A percentile compares a stretch with the other conserved stretches of the same genome.
Conservation (phyloP, 2,888 invertebrate species). For the Linyphia triangularis region DNA sequence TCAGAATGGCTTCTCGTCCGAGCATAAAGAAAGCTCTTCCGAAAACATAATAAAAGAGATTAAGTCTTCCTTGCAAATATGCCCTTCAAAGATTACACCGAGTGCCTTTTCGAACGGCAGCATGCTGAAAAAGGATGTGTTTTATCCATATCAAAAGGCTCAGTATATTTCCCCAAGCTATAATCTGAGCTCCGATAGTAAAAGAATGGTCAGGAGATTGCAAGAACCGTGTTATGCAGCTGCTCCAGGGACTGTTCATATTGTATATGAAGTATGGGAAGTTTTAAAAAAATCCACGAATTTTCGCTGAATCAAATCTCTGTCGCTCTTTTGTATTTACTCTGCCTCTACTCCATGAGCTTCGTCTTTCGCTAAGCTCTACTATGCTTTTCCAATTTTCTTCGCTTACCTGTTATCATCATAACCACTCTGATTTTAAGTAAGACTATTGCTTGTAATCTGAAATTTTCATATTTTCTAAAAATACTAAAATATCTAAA, state of each 20-base stretch:
- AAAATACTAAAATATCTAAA: not conserved
- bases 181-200: slow-evolving; percentile 75
- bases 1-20: not conserved
- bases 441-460: slow-evolving; percentile 26
- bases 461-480: not conserved
- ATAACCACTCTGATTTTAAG: slow-evolving; percentile 19
- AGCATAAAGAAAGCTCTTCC: not conserved
- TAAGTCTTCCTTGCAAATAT: not conserved
- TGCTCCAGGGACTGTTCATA: slow-evolving; percentile 76
- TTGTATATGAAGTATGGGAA: slow-evolving; percentile 77
- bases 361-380: slow-evolving; percentile 21
- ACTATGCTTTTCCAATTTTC: slow-evolving; percentile 9
- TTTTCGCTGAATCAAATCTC: slow-evolving; percentile 7
- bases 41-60: slow-evolving; percentile 17
- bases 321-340: slow-evolving; percentile 55
- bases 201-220: slow-evolving; percentile 76
- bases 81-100: not conserved
- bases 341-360: slow-evolving; percentile 32
- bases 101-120: not conserved
- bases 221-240: slow-evolving; percentile 76
- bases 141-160: slow-evolving; percentile 76
- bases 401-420: slow-evolving; percentile 32
- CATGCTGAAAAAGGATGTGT: slow-evolving; percentile 60
- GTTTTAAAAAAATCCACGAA: slow-evolving; percentile 18
- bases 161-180: slow-evolving; percentile 75